phyloP scores from a whole-genome alignment of 1,140 invertebrate species.

The Ylistrum balloti region DNA sequence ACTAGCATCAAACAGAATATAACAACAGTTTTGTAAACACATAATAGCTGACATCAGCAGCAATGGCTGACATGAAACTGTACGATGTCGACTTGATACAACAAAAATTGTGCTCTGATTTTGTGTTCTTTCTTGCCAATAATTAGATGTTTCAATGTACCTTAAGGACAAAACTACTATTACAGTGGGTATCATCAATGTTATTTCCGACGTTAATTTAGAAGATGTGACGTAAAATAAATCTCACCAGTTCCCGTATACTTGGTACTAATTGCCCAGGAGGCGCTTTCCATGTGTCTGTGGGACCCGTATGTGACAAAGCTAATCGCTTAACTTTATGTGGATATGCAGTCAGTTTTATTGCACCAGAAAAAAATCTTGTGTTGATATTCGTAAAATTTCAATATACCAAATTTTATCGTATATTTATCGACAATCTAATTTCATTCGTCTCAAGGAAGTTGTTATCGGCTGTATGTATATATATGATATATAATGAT shows the following conservation, averaged over 20 bases:
- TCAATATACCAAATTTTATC: background rate
- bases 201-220: background rate
- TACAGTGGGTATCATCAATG: background rate
- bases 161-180: background rate
- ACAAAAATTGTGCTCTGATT: background rate
- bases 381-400: background rate
- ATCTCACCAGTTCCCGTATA: background rate
- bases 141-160: conserved; percentile 4
- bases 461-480: no score
- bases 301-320: background rate
- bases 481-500: no score
- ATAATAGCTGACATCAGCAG: no score
- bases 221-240: background rate
- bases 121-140: background rate
- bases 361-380: conserved; percentile 10
- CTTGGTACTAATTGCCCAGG: background rate
- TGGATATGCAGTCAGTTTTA: background rate
- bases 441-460: background rate
- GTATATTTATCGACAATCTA: background rate
- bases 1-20: no score
- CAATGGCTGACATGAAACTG: background rate
- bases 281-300: background rate
- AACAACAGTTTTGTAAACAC: no score
- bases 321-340: background rate
- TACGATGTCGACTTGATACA: background rate